Base-by-base conservation (phyloP, 1,140 invertebrate species). In the Listronotus oregonensis region DNA sequence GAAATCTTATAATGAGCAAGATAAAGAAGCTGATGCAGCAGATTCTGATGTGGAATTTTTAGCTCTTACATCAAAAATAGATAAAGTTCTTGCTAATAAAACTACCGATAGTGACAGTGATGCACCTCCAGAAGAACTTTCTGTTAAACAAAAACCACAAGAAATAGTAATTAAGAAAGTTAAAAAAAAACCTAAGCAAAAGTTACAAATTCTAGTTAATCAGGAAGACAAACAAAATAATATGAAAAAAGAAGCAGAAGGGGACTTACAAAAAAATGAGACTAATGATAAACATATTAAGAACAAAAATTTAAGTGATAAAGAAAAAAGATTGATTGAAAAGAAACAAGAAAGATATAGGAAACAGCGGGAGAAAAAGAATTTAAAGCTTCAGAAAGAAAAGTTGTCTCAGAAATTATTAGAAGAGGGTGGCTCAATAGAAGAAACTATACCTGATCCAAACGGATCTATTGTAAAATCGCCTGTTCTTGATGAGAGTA, bases 201-300 rank as follows among this genome's bases (percentile, higher is more conserved):
- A 64, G 55, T 60, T 60, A 72, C 64, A 66, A 71, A 76, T 66
- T 68, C 75, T 68, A 64, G 71, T 56, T 44, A 32, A 46, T 52
- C 21, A 37, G 5, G 7, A 42, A 15, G n/a, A 1, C 12, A 37
- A 40, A 61, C 49, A 39, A 66, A 67, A 21, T 58, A 57, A 46
- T 66, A 43, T 39, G 63, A 7, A 72, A 73, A 58, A 67, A 54
- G 43, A 66, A 55, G 34, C 31, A 51, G 18, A 34, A 42, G 17
- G 7, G 12, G n/a, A 11, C 14, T 44, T 17, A 44, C 31, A 31
- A 60, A 52, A 27, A 18, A 12, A 54, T 34, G 12, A 63, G 15
- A 12, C 11, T 46, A 2, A 51, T n/a, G 34, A 34, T 34, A 56
- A 64, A 67, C 57, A 57, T 59, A 67, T 11, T 50, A 37, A n/a